These are phyloP conservation scores for Monodelphis domestica DNA, from an alignment of 2,797 vertebrate species.

Conservation along the genomic window DNA sequence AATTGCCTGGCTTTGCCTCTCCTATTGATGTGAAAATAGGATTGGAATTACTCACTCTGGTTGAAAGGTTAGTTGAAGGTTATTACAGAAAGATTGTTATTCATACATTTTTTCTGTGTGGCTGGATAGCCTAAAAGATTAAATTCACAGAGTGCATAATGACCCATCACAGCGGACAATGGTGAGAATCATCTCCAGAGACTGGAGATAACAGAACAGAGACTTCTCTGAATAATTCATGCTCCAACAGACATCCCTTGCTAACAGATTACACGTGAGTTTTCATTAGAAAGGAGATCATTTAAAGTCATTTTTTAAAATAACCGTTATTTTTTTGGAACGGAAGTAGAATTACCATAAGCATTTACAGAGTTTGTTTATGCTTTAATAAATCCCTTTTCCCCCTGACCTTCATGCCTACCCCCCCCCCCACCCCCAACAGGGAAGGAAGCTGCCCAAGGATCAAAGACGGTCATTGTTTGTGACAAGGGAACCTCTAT, in stretches of 20 bases:
- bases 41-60: conserved; percentile 89
- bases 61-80: conserved; percentile 95
- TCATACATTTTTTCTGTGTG: conserved; percentile 85
- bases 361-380: conserved; percentile 87
- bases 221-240: conserved; percentile 94
- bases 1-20: conserved; percentile 91
- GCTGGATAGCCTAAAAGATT: conserved; percentile 92
- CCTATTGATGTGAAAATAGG: conserved; percentile 95
- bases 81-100: conserved; percentile 94
- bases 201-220: conserved; percentile 89
- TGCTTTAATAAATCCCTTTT: conserved; percentile 83
- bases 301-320: conserved; percentile 87
- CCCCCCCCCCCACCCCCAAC: too few species aligned
- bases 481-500: conserved; percentile 69
- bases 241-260: conserved; percentile 85
- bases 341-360: conserved; percentile 87
- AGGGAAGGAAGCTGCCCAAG: conserved; percentile 85
- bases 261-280: conserved; percentile 91
- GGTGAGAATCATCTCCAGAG: conserved; percentile 93
- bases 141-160: conserved; percentile 96
- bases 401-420: conserved; percentile 88
- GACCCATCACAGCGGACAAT: conserved; percentile 97
- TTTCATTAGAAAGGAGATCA: conserved; percentile 90
- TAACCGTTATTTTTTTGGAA: conserved; percentile 84
- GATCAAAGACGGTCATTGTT: conserved; percentile 88